phyloP scores from a whole-genome alignment of 2,888 invertebrate genomes.

The Melinaea menophilus region DNA sequence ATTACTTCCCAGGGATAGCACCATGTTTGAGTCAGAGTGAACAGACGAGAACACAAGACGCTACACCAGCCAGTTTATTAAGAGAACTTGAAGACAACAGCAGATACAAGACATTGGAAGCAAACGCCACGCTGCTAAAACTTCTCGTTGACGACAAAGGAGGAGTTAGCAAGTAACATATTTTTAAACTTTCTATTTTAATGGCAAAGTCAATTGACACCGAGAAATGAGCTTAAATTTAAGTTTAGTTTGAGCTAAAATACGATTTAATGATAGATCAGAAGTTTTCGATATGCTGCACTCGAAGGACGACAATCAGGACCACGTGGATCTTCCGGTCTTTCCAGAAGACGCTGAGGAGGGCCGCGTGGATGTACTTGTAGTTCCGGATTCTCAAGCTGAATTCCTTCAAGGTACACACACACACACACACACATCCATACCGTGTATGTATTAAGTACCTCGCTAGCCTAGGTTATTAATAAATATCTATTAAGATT shows the following conservation, averaged over 20 bases:
- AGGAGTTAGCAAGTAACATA: conserved; percentile 65
- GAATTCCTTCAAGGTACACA: conserved; percentile 65
- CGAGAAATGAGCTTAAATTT: too few relatives aligned
- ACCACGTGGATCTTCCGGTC: conserved; percentile 59
- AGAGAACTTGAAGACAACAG: conserved; percentile 72
- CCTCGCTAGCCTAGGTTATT: too few relatives aligned
- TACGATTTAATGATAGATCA: conserved; percentile 42
- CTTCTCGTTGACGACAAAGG: conserved; percentile 67
- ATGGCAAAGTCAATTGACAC: too few relatives aligned
- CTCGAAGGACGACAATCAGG: conserved; percentile 61
- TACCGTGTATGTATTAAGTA: too few relatives aligned
- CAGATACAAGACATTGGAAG: conserved; percentile 70
- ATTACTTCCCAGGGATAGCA: conserved; percentile 43
- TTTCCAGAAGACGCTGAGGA: conserved; percentile 66
- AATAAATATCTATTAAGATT: too few relatives aligned
- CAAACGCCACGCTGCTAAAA: conserved; percentile 67
- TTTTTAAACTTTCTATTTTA: too few relatives aligned
- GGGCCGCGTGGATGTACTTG: conserved; percentile 48
- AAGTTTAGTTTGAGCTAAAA: too few relatives aligned
- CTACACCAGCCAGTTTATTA: conserved; percentile 51
- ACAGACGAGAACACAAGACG: conserved; percentile 40
- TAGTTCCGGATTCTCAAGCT: conserved; percentile 56
- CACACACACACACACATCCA: too few relatives aligned
- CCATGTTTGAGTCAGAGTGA: conserved; percentile 43
- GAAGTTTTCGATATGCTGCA: conserved; percentile 75